Conservation (phyloP, 2,113 vertebrate genomes). For the Heptranchias perlo region DNA sequence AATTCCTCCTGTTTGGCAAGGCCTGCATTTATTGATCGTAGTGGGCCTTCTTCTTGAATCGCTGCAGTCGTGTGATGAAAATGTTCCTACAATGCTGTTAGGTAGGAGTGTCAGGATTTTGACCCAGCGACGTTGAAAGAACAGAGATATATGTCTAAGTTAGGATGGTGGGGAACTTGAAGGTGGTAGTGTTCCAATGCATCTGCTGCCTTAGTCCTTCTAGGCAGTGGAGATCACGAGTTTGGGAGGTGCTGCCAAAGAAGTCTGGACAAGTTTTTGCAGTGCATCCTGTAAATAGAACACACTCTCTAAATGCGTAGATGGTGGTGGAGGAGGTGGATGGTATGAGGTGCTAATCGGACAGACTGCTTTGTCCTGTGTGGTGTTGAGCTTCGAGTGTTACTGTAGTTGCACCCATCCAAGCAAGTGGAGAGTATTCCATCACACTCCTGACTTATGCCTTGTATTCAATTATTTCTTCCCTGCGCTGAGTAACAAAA, state of each 20-base stretch:
- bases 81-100: too few species aligned
- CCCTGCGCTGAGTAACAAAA: neutral
- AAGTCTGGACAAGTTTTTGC: neutral
- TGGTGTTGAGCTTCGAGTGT: neutral
- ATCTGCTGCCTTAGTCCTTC: neutral
- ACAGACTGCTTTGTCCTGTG: neutral
- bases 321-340: neutral
- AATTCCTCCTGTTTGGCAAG: too few species aligned
- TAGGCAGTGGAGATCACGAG: neutral
- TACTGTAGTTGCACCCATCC: neutral
- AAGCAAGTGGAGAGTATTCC: neutral
- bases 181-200: neutral
- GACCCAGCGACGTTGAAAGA: too few species aligned
- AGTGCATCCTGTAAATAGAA: neutral
- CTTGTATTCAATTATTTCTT: neutral
- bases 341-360: neutral
- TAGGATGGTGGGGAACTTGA: neutral
- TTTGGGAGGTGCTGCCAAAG: neutral
- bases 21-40: too few species aligned
- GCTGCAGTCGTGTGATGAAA: too few species aligned
- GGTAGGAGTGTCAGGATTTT: too few species aligned
- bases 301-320: neutral
- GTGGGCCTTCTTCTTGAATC: too few species aligned
- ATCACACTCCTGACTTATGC: neutral
- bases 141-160: neutral